phyloP scores from a whole-genome alignment of 2,888 invertebrate species.

The Caenorhabditis becei region DNA sequence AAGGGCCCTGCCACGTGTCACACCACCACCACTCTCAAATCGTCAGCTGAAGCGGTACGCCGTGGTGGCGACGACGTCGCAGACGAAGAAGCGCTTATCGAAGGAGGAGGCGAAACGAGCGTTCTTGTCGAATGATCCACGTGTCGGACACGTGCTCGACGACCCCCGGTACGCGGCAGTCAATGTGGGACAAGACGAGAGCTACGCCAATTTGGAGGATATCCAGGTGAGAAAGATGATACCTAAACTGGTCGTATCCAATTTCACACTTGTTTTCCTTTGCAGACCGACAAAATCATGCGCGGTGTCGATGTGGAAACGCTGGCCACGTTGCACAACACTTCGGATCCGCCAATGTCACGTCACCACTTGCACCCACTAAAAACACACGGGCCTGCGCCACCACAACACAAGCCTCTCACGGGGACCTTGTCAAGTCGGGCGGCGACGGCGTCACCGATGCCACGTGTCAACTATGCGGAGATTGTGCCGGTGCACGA shows the following conservation, averaged over 20 bases:
- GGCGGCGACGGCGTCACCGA: conserved; percentile 43
- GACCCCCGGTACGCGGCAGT: conserved; percentile 53
- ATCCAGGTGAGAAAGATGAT: conserved; percentile 41
- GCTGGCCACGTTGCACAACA: conserved; percentile 24
- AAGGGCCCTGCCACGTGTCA: conserved; percentile 24
- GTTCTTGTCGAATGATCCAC: conserved; percentile 37
- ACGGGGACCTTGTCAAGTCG: conserved; percentile 12
- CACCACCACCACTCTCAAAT: conserved; percentile 45
- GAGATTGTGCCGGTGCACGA: conserved; percentile 49
- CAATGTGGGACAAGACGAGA: conserved; percentile 47
- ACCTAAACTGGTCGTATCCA: conserved; percentile 1
- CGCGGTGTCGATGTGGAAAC: conserved; percentile 55
- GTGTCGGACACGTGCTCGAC: conserved; percentile 27
- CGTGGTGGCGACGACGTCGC: conserved; percentile 8
- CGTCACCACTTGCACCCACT: conserved; percentile 30
- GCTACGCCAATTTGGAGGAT: conserved; percentile 61
- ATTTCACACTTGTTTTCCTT: conserved; percentile 1
- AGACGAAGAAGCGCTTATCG: conserved; percentile 34
- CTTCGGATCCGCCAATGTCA: conserved; percentile 33
- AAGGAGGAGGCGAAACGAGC: conserved; percentile 44
- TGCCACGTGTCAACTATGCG: conserved; percentile 54
- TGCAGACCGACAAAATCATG: conserved; percentile 56
- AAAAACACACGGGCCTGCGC: conserved; percentile 6
- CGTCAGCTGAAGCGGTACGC: conserved; percentile 41
- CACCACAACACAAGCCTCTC: conserved; percentile 10